Base-by-base conservation (phyloP, 2,113 vertebrate species). In the Agapornis roseicollis region DNA sequence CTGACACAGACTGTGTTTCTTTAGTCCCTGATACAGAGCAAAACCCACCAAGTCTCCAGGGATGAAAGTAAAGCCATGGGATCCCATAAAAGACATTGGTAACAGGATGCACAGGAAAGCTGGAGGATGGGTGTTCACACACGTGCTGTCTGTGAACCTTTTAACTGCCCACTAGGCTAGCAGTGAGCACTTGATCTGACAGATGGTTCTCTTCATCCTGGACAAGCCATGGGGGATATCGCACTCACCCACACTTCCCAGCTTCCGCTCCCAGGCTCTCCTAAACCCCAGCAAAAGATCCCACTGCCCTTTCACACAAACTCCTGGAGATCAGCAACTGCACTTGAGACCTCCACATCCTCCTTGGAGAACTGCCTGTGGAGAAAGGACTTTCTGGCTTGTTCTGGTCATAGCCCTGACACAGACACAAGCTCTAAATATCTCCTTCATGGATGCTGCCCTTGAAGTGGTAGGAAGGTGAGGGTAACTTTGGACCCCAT, bases 261-360 rank as follows among this genome's bases (percentile, higher is more conserved):
- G 70, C 50, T 95, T 97, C 87, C 68, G n/a, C 89, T 96, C 94
- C 79, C 93, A 95, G 71, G 68, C 61, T 77, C 60, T 92, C 60
- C 88, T 61, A 39, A 92, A 91, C 42, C 85, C 55, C 84, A 88
- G 37, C 28, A 56, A 87, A 46, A 69, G 29, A 25, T 46, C 42
- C 37, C 39, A 31, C 72, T 93, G 90, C 82, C 90, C 89, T 96
- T 96, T 96, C 94, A 94, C 88, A 96, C 80, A 69, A 91, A 88
- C 1, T 55, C 74, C 74, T 94, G 64, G 81, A 85, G 85, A 90
- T 28, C 17, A 60, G 27, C 9, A n/a, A 64, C 68, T 93, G 82
- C 41, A 42, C 53, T 60, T 25, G 17, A 44, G 93, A 79, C 28
- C 56, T 90, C 69, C 28, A 15, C 29, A 76, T 80, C 42, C 80